These are phyloP conservation scores for Pteronura brasiliensis DNA, from an alignment of 2,113 vertebrate species.

Conservation along the genomic window DNA sequence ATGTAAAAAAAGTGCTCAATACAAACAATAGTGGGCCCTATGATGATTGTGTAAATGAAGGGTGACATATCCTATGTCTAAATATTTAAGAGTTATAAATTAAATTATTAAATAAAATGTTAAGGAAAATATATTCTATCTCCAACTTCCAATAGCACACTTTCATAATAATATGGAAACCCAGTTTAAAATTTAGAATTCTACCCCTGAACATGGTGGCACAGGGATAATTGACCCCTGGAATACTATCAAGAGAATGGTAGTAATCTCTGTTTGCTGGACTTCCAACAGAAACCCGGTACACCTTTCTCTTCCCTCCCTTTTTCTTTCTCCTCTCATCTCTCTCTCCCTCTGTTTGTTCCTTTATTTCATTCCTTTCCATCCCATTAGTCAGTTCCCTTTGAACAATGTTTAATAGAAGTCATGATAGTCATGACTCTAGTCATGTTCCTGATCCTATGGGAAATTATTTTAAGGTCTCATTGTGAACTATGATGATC, in stretches of 20 bases:
- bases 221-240: too few species aligned
- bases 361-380: neutral
- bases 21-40: neutral
- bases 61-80: accelerated
- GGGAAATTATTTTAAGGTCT: neutral
- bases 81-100: neutral
- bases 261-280: neutral
- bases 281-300: neutral
- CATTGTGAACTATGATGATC: neutral
- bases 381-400: neutral
- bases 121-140: neutral
- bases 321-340: neutral
- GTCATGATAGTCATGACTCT: neutral
- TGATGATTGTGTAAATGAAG: neutral
- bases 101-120: neutral
- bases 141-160: neutral
- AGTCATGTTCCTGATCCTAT: neutral
- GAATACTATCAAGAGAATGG: too few species aligned
- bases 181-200: neutral
- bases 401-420: neutral
- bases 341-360: neutral
- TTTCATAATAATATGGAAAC: neutral
- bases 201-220: neutral
- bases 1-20: neutral
- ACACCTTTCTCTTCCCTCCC: neutral